Conservation (phyloP, 23 tunicate genomes). For the Ascidia mentula region DNA sequence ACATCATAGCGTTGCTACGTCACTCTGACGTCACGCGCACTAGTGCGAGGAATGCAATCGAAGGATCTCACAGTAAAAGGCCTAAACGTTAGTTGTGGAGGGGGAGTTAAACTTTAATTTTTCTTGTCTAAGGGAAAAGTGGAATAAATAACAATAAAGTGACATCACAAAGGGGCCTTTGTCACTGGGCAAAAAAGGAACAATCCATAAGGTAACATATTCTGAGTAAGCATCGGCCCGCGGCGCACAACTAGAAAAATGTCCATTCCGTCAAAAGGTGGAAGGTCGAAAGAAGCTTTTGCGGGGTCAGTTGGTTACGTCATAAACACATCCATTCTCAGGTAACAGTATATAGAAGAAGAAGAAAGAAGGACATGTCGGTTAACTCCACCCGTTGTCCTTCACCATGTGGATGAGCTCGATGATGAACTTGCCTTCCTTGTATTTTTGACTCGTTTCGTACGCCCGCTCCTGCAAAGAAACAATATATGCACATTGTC, state of each 20-base stretch:
- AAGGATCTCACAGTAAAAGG: background rate
- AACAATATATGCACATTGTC: no score
- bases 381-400: conserved; percentile 96
- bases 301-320: background rate
- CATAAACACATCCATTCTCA: conserved; percentile 8
- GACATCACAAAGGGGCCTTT: background rate
- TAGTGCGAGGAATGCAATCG: background rate
- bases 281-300: background rate
- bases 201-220: background rate
- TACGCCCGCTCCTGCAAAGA: conserved; percentile 61
- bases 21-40: conserved; percentile 2
- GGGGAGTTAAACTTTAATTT: no score
- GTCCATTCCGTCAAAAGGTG: background rate
- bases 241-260: conserved; percentile 6
- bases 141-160: background rate
- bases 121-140: background rate
- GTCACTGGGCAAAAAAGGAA: background rate
- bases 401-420: conserved; percentile 97
- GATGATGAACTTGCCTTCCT: conserved; percentile 96
- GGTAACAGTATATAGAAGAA: background rate
- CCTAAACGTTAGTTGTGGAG: background rate
- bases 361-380: background rate
- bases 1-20: background rate
- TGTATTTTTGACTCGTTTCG: conserved; percentile 92
- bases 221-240: conserved; percentile 7